Evolutionary conservation across 2,888 invertebrate species (phyloP).

Genomic region (Leptopterna dolabrata): DNA sequence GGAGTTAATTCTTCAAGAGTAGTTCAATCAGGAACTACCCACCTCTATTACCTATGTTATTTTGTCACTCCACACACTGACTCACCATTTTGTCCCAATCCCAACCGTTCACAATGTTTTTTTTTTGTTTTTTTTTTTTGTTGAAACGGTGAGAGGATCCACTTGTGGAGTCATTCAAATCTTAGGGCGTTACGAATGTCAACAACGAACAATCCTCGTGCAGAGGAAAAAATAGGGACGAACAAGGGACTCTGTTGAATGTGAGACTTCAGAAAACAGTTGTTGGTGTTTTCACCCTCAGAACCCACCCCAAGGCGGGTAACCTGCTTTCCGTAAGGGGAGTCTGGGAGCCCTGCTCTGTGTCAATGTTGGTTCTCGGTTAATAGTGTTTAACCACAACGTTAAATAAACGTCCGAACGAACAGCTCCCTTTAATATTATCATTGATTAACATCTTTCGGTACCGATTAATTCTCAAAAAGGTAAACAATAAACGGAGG

Average conservation of each 20-base stretch:
- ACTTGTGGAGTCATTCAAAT: neutral
- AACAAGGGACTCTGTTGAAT: neutral
- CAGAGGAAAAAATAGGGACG: neutral
- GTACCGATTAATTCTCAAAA: conserved; percentile 15
- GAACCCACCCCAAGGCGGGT: neutral
- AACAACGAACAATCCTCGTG: neutral
- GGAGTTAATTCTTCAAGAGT: too few species aligned
- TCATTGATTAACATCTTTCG: conserved; percentile 24
- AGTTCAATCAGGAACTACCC: too few species aligned
- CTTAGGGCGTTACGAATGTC: neutral
- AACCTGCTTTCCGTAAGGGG: neutral
- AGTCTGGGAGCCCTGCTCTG: conserved; percentile 23
- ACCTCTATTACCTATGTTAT: too few species aligned
- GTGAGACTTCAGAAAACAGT: neutral
- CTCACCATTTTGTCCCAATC: too few species aligned
- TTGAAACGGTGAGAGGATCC: too few species aligned
- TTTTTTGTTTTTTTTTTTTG: too few species aligned
- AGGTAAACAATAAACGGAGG: conserved; percentile 24
- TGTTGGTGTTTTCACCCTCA: neutral
- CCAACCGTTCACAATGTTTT: too few species aligned
- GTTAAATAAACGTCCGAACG: conserved; percentile 20
- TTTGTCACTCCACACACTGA: too few species aligned
- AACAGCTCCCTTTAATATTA: conserved; percentile 16
- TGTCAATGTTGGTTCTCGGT: conserved; percentile 28
- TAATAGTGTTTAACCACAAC: conserved; percentile 37